Conservation (phyloP, 2,888 invertebrate species). For the Eristalinus sepulchralis region DNA sequence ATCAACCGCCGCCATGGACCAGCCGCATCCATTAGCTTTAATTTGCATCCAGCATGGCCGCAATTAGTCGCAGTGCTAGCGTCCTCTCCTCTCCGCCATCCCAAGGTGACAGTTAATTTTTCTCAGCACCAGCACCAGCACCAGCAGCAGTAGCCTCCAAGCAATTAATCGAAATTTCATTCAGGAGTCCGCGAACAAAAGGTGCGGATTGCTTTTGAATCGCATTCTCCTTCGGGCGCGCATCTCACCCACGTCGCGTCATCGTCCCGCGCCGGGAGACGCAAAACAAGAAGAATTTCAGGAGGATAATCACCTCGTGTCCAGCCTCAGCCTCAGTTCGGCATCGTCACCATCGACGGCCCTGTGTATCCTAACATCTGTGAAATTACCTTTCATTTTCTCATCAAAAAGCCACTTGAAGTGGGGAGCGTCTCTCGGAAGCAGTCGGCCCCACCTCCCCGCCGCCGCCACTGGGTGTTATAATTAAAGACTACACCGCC, state of each 20-base stretch:
- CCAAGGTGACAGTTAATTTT: conserved; percentile 70
- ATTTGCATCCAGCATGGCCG: conserved; percentile 62
- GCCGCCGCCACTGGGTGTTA: conserved; percentile 38
- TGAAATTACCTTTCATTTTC: conserved; percentile 80
- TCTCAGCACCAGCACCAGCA: conserved; percentile 21
- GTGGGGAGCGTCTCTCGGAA: conserved; percentile 53
- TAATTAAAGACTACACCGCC: conserved; percentile 68
- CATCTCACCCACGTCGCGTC: background rate
- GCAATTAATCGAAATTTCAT: conserved; percentile 72
- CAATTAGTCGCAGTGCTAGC: conserved; percentile 63
- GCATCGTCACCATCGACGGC: background rate
- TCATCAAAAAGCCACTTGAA: conserved; percentile 80
- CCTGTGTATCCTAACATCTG: conserved; percentile 72
- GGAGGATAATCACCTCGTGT: conserved; percentile 56
- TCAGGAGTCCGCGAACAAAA: conserved; percentile 59
- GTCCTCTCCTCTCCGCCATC: background rate
- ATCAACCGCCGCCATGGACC: background rate
- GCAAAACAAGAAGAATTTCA: conserved; percentile 38
- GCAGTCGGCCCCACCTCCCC: background rate
- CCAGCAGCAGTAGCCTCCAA: conserved; percentile 52
- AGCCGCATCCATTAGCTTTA: conserved; percentile 55
- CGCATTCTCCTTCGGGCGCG: conserved; percentile 35
- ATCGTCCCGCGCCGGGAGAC: conserved; percentile 16
- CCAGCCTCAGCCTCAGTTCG: conserved; percentile 7
- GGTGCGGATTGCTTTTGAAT: conserved; percentile 65